Percentiles rank a stretch among this genome's conserved stretches.
Conservation (phyloP, 2,888 invertebrate genomes). For the Prenolepis imparis region DNA sequence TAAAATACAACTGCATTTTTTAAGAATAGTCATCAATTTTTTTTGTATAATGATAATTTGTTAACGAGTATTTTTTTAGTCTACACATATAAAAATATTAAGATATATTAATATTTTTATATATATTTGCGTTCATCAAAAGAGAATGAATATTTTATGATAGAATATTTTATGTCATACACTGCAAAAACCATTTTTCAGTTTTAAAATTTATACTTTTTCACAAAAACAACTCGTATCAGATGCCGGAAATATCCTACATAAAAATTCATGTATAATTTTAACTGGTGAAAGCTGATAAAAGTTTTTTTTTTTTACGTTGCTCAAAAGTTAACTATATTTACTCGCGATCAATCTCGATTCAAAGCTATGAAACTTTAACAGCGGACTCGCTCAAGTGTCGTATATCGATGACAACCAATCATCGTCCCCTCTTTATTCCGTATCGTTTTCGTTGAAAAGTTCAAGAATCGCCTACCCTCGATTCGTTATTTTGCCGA, state of each 20-base stretch:
- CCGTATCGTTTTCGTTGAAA: not conserved
- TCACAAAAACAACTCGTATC: not conserved
- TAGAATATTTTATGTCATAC: not conserved
- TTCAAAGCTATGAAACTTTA: constrained; percentile 3
- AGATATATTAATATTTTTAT: not conserved
- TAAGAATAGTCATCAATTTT: not conserved
- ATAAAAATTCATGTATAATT: constrained; percentile 1
- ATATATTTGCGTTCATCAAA: not conserved
- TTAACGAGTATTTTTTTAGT: not conserved
- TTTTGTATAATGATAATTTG: not conserved
- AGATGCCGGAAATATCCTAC: not conserved
- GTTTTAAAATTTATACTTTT: not conserved
- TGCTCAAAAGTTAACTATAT: not conserved
- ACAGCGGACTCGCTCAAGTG: not conserved
- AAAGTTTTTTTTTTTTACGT: not conserved
- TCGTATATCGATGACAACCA: constrained; percentile 21
- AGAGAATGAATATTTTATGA: not conserved
- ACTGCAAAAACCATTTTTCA: not conserved
- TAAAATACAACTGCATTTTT: not conserved
- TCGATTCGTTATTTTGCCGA: not conserved
- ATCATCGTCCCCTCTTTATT: constrained; percentile 19
- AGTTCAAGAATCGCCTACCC: not conserved
- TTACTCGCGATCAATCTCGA: constrained; percentile 9
- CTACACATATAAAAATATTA: not conserved
- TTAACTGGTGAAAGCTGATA: not conserved